Base-by-base conservation (phyloP, 2,797 vertebrate genomes). In the Myotis planiceps region DNA sequence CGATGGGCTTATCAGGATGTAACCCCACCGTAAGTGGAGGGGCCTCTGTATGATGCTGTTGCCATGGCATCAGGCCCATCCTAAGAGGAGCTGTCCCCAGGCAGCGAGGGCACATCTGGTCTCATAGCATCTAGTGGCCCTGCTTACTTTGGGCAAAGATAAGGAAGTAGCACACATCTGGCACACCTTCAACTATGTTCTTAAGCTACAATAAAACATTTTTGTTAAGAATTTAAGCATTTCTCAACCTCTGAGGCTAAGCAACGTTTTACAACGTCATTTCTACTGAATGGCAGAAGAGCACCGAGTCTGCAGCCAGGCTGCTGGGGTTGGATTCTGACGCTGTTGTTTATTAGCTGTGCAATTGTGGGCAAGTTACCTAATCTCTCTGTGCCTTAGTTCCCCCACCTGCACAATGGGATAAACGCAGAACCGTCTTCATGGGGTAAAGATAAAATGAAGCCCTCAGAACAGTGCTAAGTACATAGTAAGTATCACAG, bases 181-280 rank as follows among this genome's bases (percentile, higher is more conserved):
- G 68, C 21, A 65, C 1, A 85, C 45, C 53, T 93, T 69, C 51
- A 72, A 27, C 27, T 74, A 42, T 0, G 0, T 32, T 87, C 82
- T 74, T 14, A 80, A 85, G 78, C 55, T 63, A 51, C 92, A 94
- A 42, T 10, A 53, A 72, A 96, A 87, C 34, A 29, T 83, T 90
- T 91, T 25, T 1, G 7, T 69, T 81, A 63, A 51, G 27, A 47
- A 81, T 7, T 51, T 37, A 82, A 81, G 58, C 6, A 34, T 9
- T n/a, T 60, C 15, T 76, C 21, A 47, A 15, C 19, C 42, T 94
- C 72, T 58, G 49, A 80, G 51, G 23, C 23, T 12, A 72, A 90
- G 34, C 29, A 45, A 83, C 4, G 87, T 39, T 78, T 37, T 58
- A 68, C 7, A 81, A 7, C 12, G 7, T 60, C 23, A 42, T 92